Percentiles rank a stretch among this genome's conserved stretches.
Conservation (phyloP, 2,888 invertebrate genomes). For the Ectobius pallidus region DNA sequence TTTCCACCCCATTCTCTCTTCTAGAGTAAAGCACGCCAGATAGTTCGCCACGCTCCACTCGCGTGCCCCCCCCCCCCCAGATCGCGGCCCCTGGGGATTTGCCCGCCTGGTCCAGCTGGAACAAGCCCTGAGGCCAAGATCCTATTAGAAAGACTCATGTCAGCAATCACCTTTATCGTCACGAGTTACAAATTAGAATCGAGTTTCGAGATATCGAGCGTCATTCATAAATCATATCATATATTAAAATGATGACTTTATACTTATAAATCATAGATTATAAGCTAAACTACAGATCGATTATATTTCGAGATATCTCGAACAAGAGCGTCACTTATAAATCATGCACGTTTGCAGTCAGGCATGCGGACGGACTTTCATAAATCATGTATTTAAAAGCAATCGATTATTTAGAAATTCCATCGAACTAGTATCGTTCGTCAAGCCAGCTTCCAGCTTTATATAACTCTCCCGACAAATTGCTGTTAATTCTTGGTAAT, state of each 20-base stretch:
- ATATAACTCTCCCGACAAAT: no score
- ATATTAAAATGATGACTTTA: constrained; percentile 15
- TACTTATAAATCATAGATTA: constrained; percentile 23
- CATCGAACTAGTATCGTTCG: neutral
- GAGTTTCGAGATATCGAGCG: constrained; percentile 21
- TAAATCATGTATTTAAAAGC: neutral
- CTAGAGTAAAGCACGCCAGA: constrained; percentile 7
- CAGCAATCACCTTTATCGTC: constrained; percentile 17
- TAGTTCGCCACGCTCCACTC: neutral
- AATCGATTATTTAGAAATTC: neutral
- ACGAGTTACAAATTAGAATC: constrained; percentile 17
- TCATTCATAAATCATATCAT: constrained; percentile 14
- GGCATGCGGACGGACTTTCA: neutral
- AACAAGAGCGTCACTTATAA: constrained; percentile 1
- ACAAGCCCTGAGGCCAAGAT: constrained; percentile 1
- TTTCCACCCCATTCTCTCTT: neutral
- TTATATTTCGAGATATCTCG: constrained; percentile 18
- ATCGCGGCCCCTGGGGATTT: neutral
- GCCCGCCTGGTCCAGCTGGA: constrained; percentile 9
- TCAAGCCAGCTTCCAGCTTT: no score
- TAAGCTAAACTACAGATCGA: constrained; percentile 9
- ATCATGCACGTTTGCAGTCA: neutral
- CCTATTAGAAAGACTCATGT: neutral
- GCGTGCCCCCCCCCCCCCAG: neutral
- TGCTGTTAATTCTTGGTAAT: no score